Evolutionary conservation across 2,888 invertebrate species (phyloP), one percentile per base, ranked within the genome.

Genomic region (Cheilosia scutellata): DNA sequence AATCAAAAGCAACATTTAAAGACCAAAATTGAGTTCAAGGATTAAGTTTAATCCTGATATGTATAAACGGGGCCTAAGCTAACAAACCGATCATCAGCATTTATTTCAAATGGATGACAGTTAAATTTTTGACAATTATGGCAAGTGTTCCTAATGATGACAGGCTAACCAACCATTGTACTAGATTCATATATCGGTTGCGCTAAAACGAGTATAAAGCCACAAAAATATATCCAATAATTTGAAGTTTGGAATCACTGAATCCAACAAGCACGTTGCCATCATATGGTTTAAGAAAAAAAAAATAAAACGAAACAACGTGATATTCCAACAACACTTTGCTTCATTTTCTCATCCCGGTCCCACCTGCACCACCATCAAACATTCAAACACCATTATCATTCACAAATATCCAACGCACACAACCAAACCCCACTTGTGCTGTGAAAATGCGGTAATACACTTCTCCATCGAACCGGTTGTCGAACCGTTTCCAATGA

Each of bases 401-500:
- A 29, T 13, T 13, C 1, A 51, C 25, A 51, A 4, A 27, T 13
- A 27, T 13, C 11, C 25, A 11, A 51, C 51, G 13, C 51, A 51
- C 51, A 51, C 49, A 11, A 7, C 1, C 25, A n/a, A 51, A 51
- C 6, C n/a, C 16, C 37, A 37, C 37, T 37, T 37, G 37, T 11
- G 37, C 33, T 7, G 20, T 20, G 42, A 47, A 66, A 70, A 58
- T 82, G 63, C 75, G 70, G 63, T 71, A 63, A 82, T 82, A 75
- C 40, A 51, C 49, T 63, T 51, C 57, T 55, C 70, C 42, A 31
- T 5, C 63, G 44, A 78, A 74, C 65, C 75, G 63, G 60, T 65
- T 72, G 25, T 31, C 37, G 29, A 77, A 83, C 78, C 83, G 78
- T 27, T 83, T 83, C 72, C 60, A 72, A 33, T 25, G 44, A 76